Conservation (phyloP, 2,797 vertebrate genomes). For the Molossus alvarezi region DNA sequence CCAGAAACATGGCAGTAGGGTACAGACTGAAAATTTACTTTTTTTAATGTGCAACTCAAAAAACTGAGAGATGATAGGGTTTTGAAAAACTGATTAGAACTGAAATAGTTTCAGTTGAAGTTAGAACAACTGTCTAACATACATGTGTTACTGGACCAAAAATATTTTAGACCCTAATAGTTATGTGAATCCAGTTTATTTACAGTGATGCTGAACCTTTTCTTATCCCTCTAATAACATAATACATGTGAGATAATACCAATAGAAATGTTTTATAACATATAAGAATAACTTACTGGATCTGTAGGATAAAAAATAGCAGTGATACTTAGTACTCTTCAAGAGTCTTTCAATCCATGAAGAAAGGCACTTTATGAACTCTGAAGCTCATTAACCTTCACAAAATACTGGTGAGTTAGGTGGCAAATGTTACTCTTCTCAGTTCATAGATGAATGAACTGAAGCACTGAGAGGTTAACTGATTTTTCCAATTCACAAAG, state of each 20-base stretch:
- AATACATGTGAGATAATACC: background rate
- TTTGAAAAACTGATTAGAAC: slow-evolving; percentile 6
- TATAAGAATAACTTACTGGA: background rate
- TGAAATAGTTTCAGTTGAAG: background rate
- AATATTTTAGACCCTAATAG: background rate
- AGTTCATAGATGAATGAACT: slow-evolving; percentile 76
- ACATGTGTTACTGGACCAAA: background rate
- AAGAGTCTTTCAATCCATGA: slow-evolving; percentile 9
- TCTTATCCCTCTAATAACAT: background rate
- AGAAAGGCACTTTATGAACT: slow-evolving; percentile 72
- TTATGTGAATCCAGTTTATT: background rate
- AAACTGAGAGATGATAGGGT: slow-evolving; percentile 55
- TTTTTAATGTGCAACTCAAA: slow-evolving; percentile 60
- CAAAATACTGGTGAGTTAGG: slow-evolving; percentile 59
- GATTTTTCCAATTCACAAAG: slow-evolving; percentile 82
- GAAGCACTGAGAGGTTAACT: slow-evolving; percentile 77
- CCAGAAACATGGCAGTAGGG: too few species aligned
- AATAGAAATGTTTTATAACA: background rate
- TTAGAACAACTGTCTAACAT: slow-evolving; percentile 47
- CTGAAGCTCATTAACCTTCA: slow-evolving; percentile 78
- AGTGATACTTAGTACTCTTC: background rate
- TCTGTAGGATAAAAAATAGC: background rate
- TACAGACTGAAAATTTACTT: background rate
- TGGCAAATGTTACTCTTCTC: slow-evolving; percentile 71
- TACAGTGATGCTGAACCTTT: background rate